Evolutionary conservation across 2,888 invertebrate species (phyloP), one percentile per base, ranked within the genome.

Genomic region (Choreutis nemorana): DNA sequence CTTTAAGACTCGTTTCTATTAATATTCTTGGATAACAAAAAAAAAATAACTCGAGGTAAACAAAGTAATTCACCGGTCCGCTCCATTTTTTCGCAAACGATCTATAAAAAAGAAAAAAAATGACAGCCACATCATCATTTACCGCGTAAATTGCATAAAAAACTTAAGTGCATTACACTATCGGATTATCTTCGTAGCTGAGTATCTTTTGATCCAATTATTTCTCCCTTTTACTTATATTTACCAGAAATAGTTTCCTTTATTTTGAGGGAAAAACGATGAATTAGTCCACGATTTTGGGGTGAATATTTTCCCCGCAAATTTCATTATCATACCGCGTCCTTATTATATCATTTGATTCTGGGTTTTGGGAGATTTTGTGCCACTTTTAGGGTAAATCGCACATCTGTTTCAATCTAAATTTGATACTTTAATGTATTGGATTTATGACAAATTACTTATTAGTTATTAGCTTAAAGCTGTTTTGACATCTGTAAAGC

Each of bases 281-380:
- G 51, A 60, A 64, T 67, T 64, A 55, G 47, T 37, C 40, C 34
- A 33, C 42, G 36, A 44, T 41, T 35, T 42, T 39, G 39, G 55
- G 55, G 67, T 65, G 64, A 58, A 63, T 61, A 67, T 59, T 57
- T 58, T 55, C 48, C 29, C 48, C 39, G 35, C 39, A 56, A 60
- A 66, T 65, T 61, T 58, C 55, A 62, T 67, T 67, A 64, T 52
- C 54, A 58, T 63, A 63, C 58, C n/a, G n/a, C n/a, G n/a, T n/a
- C n/a, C n/a, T n/a, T n/a, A n/a, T n/a, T n/a, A n/a, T n/a, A n/a
- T n/a, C n/a, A 28, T 15, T 15, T 28, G 14, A n/a, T n/a, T n/a
- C n/a, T n/a, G n/a, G n/a, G n/a, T n/a, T n/a, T n/a, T n/a, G n/a
- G n/a, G n/a, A n/a, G n/a, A n/a, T n/a, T n/a, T n/a, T n/a, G n/a